These are phyloP conservation scores for Grallaria varia DNA, from an alignment of 2,113 vertebrate genomes.

Conservation along the genomic window DNA sequence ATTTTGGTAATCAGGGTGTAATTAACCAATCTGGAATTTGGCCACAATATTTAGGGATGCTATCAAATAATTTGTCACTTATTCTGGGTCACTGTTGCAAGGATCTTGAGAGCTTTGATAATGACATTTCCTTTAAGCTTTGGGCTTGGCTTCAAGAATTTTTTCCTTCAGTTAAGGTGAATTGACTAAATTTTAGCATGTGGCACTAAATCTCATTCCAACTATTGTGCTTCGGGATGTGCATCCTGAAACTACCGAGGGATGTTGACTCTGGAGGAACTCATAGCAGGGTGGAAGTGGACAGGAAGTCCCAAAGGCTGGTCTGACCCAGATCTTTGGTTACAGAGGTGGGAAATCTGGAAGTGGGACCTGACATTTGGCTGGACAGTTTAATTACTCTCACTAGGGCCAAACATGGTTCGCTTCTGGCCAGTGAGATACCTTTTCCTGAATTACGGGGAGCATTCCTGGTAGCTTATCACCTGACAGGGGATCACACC, in stretches of 20 bases:
- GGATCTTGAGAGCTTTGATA: background rate
- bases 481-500: background rate
- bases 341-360: background rate
- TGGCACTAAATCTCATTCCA: background rate
- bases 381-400: background rate
- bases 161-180: background rate
- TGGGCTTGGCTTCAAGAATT: background rate
- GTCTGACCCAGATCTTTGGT: background rate
- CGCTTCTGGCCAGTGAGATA: background rate
- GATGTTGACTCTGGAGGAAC: background rate
- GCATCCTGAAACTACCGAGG: background rate
- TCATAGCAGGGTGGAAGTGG: background rate
- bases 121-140: background rate
- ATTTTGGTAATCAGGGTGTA: background rate
- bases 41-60: background rate
- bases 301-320: background rate
- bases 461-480: background rate
- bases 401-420: background rate
- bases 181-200: background rate
- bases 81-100: background rate
- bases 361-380: background rate
- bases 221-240: background rate
- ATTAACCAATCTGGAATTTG: background rate
- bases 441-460: background rate
- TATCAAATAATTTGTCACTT: background rate